phyloP scores from a whole-genome alignment of 2,888 invertebrate species.

The Apamea crenata region DNA sequence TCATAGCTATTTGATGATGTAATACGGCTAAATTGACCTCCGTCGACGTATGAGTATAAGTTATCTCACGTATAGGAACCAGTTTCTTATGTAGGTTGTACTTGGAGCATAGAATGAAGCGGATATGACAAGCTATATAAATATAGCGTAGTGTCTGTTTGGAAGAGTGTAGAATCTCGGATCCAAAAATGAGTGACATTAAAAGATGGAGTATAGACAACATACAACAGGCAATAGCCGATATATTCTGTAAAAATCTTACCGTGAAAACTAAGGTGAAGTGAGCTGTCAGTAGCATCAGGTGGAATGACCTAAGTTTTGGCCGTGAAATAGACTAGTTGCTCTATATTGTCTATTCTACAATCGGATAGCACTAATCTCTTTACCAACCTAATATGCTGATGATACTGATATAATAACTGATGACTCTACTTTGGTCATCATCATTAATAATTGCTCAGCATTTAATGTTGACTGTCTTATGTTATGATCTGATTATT shows the following conservation, averaged over 20 bases:
- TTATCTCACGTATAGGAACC: conserved; percentile 78
- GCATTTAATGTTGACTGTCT: neutral
- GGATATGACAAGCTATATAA: conserved; percentile 27
- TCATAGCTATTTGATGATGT: conserved; percentile 77
- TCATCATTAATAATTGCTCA: neutral
- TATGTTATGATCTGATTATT: neutral
- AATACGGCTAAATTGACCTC: conserved; percentile 78
- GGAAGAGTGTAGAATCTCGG: no score
- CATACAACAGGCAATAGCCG: no score
- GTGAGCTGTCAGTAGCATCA: neutral
- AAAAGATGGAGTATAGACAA: neutral
- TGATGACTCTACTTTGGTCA: neutral
- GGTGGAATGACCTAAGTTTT: no score
- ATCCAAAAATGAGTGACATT: neutral
- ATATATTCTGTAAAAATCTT: neutral
- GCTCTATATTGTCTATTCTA: neutral
- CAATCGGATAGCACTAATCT: neutral
- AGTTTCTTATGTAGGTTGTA: conserved; percentile 74
- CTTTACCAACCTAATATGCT: neutral
- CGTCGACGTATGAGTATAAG: conserved; percentile 68
- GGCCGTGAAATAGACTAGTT: neutral
- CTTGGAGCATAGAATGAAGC: conserved; percentile 36
- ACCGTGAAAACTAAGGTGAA: no score
- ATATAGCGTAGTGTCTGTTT: neutral
- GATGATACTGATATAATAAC: no score